Evolutionary conservation across 2,113 vertebrate genomes (phyloP).

Genomic region (Lynx canadensis): DNA sequence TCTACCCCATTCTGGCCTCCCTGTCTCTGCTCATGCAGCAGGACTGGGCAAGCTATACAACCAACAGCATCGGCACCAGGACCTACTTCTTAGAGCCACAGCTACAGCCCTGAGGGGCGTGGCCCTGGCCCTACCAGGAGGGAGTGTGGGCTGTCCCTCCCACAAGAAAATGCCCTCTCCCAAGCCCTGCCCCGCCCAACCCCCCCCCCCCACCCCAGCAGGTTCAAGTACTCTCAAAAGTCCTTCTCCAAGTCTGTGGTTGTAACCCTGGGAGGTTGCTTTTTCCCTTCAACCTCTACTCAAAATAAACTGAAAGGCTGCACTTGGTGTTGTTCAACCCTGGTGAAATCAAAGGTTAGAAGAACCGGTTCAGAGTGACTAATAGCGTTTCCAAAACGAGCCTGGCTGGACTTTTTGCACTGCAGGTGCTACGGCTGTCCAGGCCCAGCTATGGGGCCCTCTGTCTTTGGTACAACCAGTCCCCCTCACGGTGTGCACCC

Average conservation of each 20-base stretch:
- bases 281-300: neutral
- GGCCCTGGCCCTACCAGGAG: fast-evolving
- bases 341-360: neutral
- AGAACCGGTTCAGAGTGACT: neutral
- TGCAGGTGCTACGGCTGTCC: neutral
- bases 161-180: neutral
- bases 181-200: neutral
- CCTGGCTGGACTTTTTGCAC: neutral
- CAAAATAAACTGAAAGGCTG: neutral
- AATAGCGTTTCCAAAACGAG: neutral
- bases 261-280: too few relatives aligned
- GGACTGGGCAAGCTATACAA: neutral
- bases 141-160: neutral
- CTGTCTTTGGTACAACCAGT: neutral
- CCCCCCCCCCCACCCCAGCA: neutral
- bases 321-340: neutral
- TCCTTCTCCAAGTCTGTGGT: neutral
- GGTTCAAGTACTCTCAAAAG: neutral
- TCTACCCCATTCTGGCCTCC: neutral
- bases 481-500: neutral
- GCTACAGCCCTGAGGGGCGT: neutral
- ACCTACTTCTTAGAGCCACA: neutral
- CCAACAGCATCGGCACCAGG: neutral
- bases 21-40: neutral
- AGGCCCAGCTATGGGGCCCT: neutral